Conservation (phyloP, 2,888 invertebrate species). For the Temnothorax ravouxi region DNA sequence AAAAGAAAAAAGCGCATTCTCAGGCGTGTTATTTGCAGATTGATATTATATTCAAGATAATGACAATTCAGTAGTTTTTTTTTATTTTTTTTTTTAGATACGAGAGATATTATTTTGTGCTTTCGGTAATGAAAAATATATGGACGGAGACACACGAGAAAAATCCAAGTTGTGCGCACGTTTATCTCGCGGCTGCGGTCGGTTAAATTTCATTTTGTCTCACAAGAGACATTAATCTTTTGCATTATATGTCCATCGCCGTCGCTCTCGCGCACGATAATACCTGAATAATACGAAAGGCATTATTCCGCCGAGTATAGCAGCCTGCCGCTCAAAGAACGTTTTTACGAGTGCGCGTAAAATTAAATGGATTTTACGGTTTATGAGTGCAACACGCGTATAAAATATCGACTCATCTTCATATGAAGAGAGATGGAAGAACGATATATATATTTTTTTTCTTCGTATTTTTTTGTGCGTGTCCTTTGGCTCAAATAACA, state of each 20-base stretch:
- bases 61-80: neutral
- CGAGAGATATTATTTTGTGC: neutral
- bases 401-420: constrained; percentile 75
- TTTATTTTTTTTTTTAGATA: neutral
- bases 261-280: constrained; percentile 14
- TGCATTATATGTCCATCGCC: neutral
- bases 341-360: constrained; percentile 72
- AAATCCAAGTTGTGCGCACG: neutral
- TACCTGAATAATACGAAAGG: constrained; percentile 4
- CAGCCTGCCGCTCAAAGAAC: constrained; percentile 48
- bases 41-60: neutral
- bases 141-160: neutral
- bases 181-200: neutral
- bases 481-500: neutral
- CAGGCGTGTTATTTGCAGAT: neutral
- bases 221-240: neutral
- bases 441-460: neutral
- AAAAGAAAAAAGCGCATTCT: neutral
- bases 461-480: neutral
- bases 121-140: neutral
- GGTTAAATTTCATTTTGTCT: constrained; percentile 12
- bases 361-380: constrained; percentile 75
- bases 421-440: constrained; percentile 30
- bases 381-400: constrained; percentile 65
- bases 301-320: constrained; percentile 14